phyloP scores from a whole-genome alignment of 1,140 invertebrate genomes.

The Hydropsyche tenuis region DNA sequence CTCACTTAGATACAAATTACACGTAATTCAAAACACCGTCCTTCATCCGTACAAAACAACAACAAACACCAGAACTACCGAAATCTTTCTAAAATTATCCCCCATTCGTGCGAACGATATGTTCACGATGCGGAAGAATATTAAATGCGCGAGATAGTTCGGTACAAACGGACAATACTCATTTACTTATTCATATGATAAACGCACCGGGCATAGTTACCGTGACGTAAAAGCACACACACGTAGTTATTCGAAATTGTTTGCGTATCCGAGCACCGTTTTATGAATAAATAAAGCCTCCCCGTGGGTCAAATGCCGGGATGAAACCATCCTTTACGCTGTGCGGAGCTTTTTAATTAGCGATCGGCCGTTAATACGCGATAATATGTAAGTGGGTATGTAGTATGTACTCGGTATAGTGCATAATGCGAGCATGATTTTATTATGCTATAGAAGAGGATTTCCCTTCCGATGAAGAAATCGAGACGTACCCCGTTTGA shows the following conservation, averaged over 20 bases:
- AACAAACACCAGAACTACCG: not conserved
- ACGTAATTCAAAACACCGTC: too few relatives aligned
- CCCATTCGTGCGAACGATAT: not conserved
- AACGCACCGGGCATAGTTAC: not conserved
- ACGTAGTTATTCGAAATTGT: slow-evolving; percentile 8
- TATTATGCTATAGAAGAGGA: slow-evolving; percentile 30
- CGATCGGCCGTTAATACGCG: too few relatives aligned
- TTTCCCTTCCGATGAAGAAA: slow-evolving; percentile 40
- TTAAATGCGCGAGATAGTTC: slow-evolving; percentile 3
- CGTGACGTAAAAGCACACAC: not conserved
- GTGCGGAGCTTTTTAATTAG: slow-evolving; percentile 25
- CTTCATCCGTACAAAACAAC: too few relatives aligned
- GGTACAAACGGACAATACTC: slow-evolving; percentile 20
- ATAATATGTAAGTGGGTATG: too few relatives aligned
- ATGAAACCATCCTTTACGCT: slow-evolving; percentile 13
- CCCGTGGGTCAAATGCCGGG: slow-evolving; percentile 27
- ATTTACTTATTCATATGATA: slow-evolving; percentile 30
- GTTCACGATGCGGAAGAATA: not conserved
- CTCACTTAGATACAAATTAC: too few relatives aligned
- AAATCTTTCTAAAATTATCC: not conserved
- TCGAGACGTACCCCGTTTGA: slow-evolving; percentile 44
- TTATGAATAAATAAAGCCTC: slow-evolving; percentile 31
- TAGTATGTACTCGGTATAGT: too few relatives aligned
- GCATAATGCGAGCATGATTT: too few relatives aligned
- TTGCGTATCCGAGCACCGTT: slow-evolving; percentile 9